Conservation (phyloP, 2,888 invertebrate genomes). For the Liopterus haemorrhoidalis region DNA sequence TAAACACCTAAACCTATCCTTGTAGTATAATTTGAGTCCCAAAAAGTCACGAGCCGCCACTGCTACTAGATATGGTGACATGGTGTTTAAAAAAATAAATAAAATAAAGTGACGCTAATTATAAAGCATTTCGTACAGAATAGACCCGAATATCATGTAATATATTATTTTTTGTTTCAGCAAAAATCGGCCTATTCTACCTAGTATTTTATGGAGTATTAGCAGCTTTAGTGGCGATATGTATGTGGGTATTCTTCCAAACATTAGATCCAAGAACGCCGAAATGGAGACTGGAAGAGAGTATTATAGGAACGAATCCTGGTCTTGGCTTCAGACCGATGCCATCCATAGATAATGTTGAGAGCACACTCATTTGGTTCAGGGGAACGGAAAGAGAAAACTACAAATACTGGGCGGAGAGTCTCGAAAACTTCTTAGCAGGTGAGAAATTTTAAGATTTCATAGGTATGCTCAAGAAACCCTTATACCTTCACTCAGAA, state of each 20-base stretch:
- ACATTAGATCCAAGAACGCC: conserved; percentile 85
- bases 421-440: conserved; percentile 65
- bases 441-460: too few relatives aligned
- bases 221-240: conserved; percentile 87
- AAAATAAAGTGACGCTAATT: too few relatives aligned
- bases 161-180: conserved; percentile 50
- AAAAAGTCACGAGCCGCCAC: too few relatives aligned
- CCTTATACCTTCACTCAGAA: too few relatives aligned
- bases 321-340: conserved; percentile 93
- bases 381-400: conserved; percentile 72
- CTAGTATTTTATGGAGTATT: conserved; percentile 86
- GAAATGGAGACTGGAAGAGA: conserved; percentile 78
- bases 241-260: conserved; percentile 90
- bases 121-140: too few relatives aligned
- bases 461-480: too few relatives aligned
- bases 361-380: conserved; percentile 94
- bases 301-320: conserved; percentile 92
- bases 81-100: too few relatives aligned
- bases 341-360: conserved; percentile 77
- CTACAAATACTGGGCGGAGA: conserved; percentile 72
- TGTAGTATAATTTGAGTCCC: too few relatives aligned
- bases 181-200: conserved; percentile 93
- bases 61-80: too few relatives aligned
- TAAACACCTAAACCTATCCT: too few relatives aligned
- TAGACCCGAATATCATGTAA: conserved; percentile 3